Base-by-base conservation (phyloP, 2,888 invertebrate species). In the Hydroisotoma schaefferi region DNA sequence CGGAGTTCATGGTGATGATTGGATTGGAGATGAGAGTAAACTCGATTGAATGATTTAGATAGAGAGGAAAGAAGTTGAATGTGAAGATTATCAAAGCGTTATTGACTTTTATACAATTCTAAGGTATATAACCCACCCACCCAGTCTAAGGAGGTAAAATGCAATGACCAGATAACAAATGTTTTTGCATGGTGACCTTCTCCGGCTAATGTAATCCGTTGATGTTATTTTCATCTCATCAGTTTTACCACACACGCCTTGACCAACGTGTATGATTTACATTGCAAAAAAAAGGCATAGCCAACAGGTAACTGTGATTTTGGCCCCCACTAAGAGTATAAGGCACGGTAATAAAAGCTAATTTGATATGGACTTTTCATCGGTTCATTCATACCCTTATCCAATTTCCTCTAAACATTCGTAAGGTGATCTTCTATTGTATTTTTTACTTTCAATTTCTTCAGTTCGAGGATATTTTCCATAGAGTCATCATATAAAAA, bases 1-100 rank as follows among this genome's bases (percentile, higher is more conserved):
- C 59, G 38, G 59, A 53, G 54, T 59, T 59, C 59, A 59, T 59
- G 53, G 37, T 58, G 58, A 58, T 33, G 23, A 49, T 22, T 22
- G 20, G 58, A 23, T 54, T 59, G 28, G 46, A 29, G 23, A 28
- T 27, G 57, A 28, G 52, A 52, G 47, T 51, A 37, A 54, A 59
- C 53, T 51, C 47, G 29, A 43, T 54, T 27, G 46, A 48, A 47
- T 26, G 48, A n/a, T 18, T 29, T 33, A 47, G 29, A 44, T 28
- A 38, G 37, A 58, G 44, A 33, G 27, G 54, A 20, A 59, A 59
- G 27, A 33, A 46, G 58, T 29, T 58, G 51, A 56, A 48, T 58
- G 52, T 58, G 53, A 49, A 26, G 2, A 57, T n/a, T 12, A n/a
- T 28, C 25, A 12, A 33, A 33, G 22, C 18, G 4, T 26, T 33